A percentile compares a stretch with the other conserved stretches of the same genome.
phyloP scores from a whole-genome alignment of 23 tunicate species.

The Corella eumyota region DNA sequence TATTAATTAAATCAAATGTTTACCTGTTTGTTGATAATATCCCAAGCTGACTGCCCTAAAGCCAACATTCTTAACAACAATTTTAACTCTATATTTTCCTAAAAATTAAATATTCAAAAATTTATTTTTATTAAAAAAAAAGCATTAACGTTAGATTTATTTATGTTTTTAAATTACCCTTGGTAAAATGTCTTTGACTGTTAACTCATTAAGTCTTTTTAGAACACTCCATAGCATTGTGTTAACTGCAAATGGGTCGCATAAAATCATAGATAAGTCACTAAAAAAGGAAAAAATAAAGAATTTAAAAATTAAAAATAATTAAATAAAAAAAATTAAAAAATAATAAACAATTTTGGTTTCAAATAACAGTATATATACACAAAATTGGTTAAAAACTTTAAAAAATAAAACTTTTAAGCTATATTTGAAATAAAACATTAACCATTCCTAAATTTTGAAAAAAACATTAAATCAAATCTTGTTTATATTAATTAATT shows the following conservation, averaged over 20 bases:
- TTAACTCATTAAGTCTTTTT: constrained; percentile 56
- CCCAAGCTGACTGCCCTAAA: constrained; percentile 93
- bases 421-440: no score
- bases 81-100: constrained; percentile 67
- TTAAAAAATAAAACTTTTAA: no score
- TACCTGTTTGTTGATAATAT: constrained; percentile 89
- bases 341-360: no score
- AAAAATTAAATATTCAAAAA: not conserved
- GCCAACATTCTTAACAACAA: constrained; percentile 69
- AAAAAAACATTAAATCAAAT: no score
- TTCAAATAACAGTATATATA: no score
- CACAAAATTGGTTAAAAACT: no score
- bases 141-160: not conserved
- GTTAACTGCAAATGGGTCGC: constrained; percentile 92
- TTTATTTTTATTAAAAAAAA: not conserved
- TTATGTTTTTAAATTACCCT: constrained; percentile 21
- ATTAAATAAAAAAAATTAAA: no score
- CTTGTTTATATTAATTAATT: no score
- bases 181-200: constrained; percentile 56
- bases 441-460: no score
- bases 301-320: no score
- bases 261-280: constrained; percentile 80
- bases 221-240: constrained; percentile 84
- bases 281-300: constrained; percentile 17
- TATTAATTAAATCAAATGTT: no score